Evolutionary conservation across 2,113 vertebrate species (phyloP).

Genomic region (Megaleporinus macrocephalus): DNA sequence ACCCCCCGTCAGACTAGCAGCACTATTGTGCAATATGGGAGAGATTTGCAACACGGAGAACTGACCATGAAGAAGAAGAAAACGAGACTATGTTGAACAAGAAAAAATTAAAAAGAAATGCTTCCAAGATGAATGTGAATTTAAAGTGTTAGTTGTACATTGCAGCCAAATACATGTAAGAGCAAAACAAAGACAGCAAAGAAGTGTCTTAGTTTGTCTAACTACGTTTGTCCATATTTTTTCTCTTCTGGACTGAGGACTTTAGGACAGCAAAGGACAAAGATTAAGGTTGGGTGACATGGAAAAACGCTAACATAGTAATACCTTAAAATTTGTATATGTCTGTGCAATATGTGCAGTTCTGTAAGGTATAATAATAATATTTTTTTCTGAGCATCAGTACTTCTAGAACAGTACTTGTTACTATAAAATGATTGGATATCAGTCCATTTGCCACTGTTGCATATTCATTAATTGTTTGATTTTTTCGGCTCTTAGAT

Average conservation of each 20-base stretch:
- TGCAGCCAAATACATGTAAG: background rate
- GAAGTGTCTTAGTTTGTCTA: background rate
- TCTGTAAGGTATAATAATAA: no score
- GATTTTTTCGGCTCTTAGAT: no score
- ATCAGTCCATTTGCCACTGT: no score
- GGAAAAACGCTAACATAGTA: no score
- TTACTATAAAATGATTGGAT: no score
- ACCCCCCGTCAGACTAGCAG: background rate
- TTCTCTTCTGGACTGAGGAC: background rate
- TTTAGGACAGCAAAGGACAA: background rate
- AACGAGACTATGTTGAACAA: no score
- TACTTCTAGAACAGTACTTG: no score
- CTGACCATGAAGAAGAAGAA: background rate
- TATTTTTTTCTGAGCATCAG: no score
- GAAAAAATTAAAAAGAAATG: background rate
- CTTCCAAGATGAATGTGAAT: background rate
- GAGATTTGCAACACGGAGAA: background rate
- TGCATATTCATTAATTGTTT: no score
- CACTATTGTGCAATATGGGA: background rate
- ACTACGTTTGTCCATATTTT: background rate
- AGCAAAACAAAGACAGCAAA: background rate
- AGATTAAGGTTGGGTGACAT: background rate
- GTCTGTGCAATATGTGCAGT: no score
- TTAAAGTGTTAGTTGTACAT: background rate
- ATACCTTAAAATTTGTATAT: no score